Conservation (phyloP, 2,113 vertebrate genomes). For the Lasiurus borealis region DNA sequence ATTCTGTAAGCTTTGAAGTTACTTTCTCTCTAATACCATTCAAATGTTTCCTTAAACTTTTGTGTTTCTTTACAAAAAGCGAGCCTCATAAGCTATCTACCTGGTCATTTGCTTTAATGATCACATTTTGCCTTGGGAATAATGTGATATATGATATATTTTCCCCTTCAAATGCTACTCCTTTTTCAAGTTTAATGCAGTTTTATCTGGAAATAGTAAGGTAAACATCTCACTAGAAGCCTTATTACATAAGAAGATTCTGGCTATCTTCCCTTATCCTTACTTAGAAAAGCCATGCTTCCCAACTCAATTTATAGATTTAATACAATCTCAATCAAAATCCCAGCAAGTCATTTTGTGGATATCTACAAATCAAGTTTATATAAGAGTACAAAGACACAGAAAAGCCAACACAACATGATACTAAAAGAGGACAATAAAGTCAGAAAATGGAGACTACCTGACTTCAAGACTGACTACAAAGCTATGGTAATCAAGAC, state of each 20-base stretch:
- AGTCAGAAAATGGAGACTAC: neutral
- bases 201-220: neutral
- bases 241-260: neutral
- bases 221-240: neutral
- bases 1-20: neutral
- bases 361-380: neutral
- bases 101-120: conserved; percentile 6
- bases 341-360: neutral
- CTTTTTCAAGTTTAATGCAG: neutral
- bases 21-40: neutral
- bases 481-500: neutral
- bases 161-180: neutral
- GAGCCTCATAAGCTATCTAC: neutral
- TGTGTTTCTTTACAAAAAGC: neutral
- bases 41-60: neutral
- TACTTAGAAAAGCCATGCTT: neutral
- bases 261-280: neutral
- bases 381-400: neutral
- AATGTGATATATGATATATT: neutral
- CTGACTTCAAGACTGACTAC: neutral
- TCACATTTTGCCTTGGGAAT: neutral
- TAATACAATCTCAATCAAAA: neutral
- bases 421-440: neutral
- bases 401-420: neutral
- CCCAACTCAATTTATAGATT: neutral